Percentiles rank a stretch among this genome's conserved stretches.
These are phyloP conservation scores for Rotaria macrura DNA, from an alignment of 2,888 invertebrate genomes.

Conservation along the genomic window DNA sequence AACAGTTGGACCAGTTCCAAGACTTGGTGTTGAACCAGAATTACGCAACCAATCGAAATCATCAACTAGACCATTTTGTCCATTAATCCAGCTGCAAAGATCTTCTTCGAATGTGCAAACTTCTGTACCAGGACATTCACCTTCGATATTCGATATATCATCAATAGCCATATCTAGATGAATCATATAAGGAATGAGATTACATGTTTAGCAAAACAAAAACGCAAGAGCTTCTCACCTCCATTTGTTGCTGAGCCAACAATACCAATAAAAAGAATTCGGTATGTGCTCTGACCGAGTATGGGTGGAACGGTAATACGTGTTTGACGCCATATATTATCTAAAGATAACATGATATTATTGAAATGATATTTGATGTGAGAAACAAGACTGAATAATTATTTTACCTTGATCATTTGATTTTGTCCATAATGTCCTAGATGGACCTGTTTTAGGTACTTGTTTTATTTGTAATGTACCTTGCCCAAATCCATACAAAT, in stretches of 20 bases:
- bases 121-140: slow-evolving; percentile 38
- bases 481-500: slow-evolving; percentile 35
- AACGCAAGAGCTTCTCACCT: not conserved
- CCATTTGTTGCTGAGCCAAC: slow-evolving; percentile 36
- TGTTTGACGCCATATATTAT: slow-evolving; percentile 25
- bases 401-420: slow-evolving; percentile 32
- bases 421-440: slow-evolving; percentile 28
- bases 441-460: not conserved
- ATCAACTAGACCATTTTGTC: slow-evolving; percentile 25
- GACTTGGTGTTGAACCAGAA: slow-evolving; percentile 39
- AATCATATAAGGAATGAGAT: not conserved
- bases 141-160: slow-evolving; percentile 40
- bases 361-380: too few species aligned
- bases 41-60: slow-evolving; percentile 36
- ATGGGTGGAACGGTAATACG: slow-evolving; percentile 24
- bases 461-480: slow-evolving; percentile 32
- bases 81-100: slow-evolving; percentile 31
- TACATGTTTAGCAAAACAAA: not conserved
- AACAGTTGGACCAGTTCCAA: slow-evolving; percentile 39
- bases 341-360: not conserved
- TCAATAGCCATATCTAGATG: slow-evolving; percentile 45
- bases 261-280: slow-evolving; percentile 31
- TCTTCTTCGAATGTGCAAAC: slow-evolving; percentile 32
- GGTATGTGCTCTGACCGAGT: not conserved
- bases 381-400: slow-evolving; percentile 16